Percentiles rank a stretch among this genome's conserved stretches.
Conservation (phyloP, 2,113 vertebrate genomes). For the Cochlearius cochlearius region DNA sequence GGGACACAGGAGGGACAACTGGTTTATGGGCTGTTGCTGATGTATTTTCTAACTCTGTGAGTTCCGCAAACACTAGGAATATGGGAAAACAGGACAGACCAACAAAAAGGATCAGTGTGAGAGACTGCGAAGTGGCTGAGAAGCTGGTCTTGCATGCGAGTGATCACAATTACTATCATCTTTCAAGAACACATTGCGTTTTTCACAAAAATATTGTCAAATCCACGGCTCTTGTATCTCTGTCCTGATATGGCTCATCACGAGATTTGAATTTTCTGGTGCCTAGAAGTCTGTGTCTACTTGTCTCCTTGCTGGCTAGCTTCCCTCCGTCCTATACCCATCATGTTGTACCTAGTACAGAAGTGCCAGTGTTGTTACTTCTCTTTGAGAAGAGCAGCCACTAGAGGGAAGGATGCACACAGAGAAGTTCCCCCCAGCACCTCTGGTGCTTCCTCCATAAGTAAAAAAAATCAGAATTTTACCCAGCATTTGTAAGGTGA, state of each 20-base stretch:
- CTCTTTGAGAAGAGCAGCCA: background rate
- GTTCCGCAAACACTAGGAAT: background rate
- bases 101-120: background rate
- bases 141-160: background rate
- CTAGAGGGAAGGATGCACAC: constrained; percentile 26
- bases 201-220: background rate
- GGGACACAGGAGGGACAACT: background rate
- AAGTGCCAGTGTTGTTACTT: background rate
- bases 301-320: background rate
- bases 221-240: background rate
- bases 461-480: background rate
- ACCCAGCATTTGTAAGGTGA: background rate
- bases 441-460: background rate
- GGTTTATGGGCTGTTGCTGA: background rate
- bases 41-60: background rate
- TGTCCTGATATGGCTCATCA: background rate
- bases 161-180: background rate
- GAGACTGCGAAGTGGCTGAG: background rate
- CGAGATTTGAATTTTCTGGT: background rate
- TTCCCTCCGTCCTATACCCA: background rate
- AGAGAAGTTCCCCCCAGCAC: background rate
- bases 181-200: background rate
- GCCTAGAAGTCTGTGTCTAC: background rate
- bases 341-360: background rate
- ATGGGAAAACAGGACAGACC: background rate